phyloP scores from a whole-genome alignment of 2,888 invertebrate genomes.

The Branchipolynoe longqiensis region DNA sequence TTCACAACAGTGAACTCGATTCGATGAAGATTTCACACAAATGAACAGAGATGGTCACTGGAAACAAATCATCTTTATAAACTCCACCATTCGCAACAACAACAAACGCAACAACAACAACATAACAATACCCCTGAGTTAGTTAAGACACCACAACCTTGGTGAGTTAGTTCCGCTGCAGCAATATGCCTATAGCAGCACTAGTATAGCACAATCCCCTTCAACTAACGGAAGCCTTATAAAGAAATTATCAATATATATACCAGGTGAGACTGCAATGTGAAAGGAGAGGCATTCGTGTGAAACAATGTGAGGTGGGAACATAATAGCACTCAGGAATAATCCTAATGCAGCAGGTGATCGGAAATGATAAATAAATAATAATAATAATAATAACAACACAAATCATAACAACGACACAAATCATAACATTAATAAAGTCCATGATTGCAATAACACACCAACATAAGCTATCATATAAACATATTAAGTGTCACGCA shows the following conservation, averaged over 20 bases:
- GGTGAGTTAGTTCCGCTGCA: neutral
- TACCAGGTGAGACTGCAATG: constrained; percentile 51
- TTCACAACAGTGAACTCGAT: neutral
- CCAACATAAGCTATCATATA: too few relatives aligned
- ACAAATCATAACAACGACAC: constrained; percentile 42
- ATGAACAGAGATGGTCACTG: neutral
- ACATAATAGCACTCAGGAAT: neutral
- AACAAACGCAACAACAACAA: too few relatives aligned
- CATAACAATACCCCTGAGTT: too few relatives aligned
- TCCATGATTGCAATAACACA: too few relatives aligned
- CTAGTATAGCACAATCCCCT: too few relatives aligned
- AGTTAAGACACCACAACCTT: constrained; percentile 14
- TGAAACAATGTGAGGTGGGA: constrained; percentile 30
- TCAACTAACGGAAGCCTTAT: constrained; percentile 45
- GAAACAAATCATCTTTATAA: neutral
- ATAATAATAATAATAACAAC: neutral
- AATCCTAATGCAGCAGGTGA: neutral
- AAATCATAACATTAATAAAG: too few relatives aligned
- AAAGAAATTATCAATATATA: constrained; percentile 18
- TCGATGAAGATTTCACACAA: neutral
- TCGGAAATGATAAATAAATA: too few relatives aligned
- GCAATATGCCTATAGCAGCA: too few relatives aligned
- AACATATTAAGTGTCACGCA: neutral
- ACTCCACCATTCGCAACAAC: neutral
- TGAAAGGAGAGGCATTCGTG: constrained; percentile 45